phyloP scores from a whole-genome alignment of 2,797 vertebrate species.

The Micrastur ruficollis region DNA sequence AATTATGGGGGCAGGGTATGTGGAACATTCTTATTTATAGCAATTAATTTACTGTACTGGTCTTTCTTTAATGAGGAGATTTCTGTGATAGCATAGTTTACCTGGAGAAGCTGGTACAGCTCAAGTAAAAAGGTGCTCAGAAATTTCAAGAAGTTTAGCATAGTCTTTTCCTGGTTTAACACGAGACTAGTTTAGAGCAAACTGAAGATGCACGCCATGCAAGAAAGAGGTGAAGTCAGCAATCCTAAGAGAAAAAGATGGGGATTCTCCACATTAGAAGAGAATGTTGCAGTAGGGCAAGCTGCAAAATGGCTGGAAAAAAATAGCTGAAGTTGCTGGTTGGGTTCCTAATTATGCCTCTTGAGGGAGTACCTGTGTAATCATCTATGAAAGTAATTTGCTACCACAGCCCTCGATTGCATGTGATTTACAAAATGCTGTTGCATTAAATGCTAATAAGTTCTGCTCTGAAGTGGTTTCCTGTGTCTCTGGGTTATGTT shows the following conservation, averaged over 20 bases:
- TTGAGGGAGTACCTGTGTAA: background rate
- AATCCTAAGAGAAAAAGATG: background rate
- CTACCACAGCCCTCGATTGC: background rate
- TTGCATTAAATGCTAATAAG: background rate
- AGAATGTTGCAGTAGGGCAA: background rate
- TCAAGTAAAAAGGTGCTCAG: background rate
- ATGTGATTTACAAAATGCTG: background rate
- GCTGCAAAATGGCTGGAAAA: background rate
- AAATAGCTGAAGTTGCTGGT: background rate
- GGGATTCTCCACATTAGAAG: background rate
- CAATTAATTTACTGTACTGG: background rate
- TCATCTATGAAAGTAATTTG: background rate
- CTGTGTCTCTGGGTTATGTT: background rate
- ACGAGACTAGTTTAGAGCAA: background rate
- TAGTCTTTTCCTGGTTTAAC: background rate
- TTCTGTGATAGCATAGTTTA: background rate
- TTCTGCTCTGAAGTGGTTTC: background rate
- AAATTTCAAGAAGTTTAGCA: background rate
- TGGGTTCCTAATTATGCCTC: background rate
- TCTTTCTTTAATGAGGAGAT: background rate
- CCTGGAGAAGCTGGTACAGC: background rate
- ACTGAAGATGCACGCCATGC: background rate
- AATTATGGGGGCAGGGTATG: fast-evolving
- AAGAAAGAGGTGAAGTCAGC: background rate
- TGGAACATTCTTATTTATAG: background rate